Percentiles rank a stretch among this genome's conserved stretches.
Evolutionary conservation across 1,140 invertebrate genomes (phyloP).

Genomic region (Psilanteris sp.): DNA sequence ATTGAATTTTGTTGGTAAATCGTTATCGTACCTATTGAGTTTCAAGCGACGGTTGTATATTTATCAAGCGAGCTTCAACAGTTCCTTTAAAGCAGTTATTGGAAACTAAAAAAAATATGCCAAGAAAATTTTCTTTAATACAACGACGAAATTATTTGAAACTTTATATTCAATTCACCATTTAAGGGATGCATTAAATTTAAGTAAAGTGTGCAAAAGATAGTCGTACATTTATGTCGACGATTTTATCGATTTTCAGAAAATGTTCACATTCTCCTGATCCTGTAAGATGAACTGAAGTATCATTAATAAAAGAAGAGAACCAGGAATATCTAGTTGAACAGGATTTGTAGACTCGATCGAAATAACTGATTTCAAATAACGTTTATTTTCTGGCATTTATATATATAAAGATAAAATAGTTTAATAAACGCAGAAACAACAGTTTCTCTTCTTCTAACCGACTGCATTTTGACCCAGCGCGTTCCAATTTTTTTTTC

Average conservation of each 20-base stretch:
- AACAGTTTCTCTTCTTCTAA: too few relatives aligned
- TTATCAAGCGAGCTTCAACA: too few relatives aligned
- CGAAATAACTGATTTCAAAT: not conserved
- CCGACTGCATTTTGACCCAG: not conserved
- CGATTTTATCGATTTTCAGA: conserved; percentile 6
- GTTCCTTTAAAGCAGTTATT: too few relatives aligned
- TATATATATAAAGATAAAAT: not conserved
- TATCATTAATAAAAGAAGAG: conserved; percentile 2
- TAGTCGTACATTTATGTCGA: not conserved
- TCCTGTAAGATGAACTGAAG: not conserved
- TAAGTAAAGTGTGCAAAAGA: not conserved
- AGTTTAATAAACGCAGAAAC: too few relatives aligned
- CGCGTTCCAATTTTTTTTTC: not conserved
- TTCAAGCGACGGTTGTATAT: too few relatives aligned
- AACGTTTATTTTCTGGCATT: not conserved
- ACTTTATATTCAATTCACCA: too few relatives aligned
- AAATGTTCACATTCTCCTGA: not conserved
- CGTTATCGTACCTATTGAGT: too few relatives aligned
- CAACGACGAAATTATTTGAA: too few relatives aligned
- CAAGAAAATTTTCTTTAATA: too few relatives aligned
- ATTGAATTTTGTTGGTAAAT: too few relatives aligned
- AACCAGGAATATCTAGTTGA: not conserved
- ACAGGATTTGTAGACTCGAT: not conserved
- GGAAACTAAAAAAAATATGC: too few relatives aligned
- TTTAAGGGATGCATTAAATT: too few relatives aligned